These are phyloP conservation scores for Contarinia nasturtii DNA, from an alignment of 1,140 invertebrate species.

Conservation along the genomic window DNA sequence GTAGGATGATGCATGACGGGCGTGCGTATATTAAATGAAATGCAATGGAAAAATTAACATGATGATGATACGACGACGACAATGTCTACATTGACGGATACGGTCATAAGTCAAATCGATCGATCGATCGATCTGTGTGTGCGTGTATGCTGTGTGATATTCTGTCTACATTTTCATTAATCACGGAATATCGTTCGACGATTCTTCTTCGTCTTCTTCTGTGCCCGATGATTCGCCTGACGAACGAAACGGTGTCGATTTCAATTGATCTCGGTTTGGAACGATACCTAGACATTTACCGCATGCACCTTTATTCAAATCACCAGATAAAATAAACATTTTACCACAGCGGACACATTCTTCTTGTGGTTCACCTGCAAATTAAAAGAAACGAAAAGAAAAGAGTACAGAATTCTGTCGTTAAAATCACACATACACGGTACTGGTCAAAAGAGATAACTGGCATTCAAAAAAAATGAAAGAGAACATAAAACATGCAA, in stretches of 20 bases:
- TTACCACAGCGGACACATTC: conserved; percentile 25
- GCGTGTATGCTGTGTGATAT: no score
- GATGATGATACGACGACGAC: no score
- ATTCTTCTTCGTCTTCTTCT: conserved; percentile 12
- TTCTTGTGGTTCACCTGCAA: conserved; percentile 24
- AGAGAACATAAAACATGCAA: no score
- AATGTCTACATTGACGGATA: no score
- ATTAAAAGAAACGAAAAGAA: conserved; percentile 6
- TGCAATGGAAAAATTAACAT: no score
- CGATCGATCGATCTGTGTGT: no score
- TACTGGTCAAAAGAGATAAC: no score
- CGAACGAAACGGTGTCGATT: conserved; percentile 5
- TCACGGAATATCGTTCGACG: conserved; percentile 10
- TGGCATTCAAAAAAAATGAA: no score
- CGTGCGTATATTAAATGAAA: no score
- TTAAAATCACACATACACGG: no score
- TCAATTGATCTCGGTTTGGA: conserved; percentile 3
- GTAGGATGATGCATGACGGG: no score
- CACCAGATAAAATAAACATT: conserved; percentile 14
- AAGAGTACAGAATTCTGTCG: background rate
- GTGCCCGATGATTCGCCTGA: conserved; percentile 13
- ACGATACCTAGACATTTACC: conserved; percentile 10
- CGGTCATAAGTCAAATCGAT: no score
- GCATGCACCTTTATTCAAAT: conserved; percentile 12
- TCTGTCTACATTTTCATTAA: conserved; percentile 4